Conservation (phyloP, 2,113 vertebrate genomes). For the Petrocephalus zakoni region DNA sequence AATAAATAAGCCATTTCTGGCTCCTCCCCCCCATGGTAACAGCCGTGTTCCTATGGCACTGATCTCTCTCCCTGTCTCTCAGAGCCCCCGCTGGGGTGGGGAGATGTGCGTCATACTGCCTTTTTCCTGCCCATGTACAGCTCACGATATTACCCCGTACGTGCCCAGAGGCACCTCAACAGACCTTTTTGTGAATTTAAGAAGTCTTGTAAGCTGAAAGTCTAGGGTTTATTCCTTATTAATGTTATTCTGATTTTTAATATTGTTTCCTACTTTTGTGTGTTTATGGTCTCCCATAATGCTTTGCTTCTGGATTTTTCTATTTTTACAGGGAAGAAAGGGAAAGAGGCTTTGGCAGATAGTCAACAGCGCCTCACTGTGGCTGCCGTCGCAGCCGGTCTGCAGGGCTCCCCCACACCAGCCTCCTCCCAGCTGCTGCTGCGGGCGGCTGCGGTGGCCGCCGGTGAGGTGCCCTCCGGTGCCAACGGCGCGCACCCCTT, state of each 20-base stretch:
- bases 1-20: not conserved
- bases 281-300: slow-evolving; percentile 74
- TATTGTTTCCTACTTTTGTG: slow-evolving; percentile 1
- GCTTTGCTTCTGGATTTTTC: slow-evolving; percentile 83
- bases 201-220: not conserved
- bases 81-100: not conserved
- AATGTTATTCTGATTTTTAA: slow-evolving; percentile 37
- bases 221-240: slow-evolving; percentile 38
- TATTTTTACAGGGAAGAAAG: slow-evolving; percentile 79
- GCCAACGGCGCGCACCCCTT: slow-evolving; percentile 89
- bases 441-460: slow-evolving; percentile 53
- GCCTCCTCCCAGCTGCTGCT: slow-evolving; percentile 77
- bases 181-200: slow-evolving; percentile 49
- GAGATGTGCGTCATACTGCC: not conserved
- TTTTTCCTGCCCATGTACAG: not conserved
- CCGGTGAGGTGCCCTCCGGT: slow-evolving; percentile 71
- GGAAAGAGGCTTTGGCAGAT: slow-evolving; percentile 77
- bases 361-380: slow-evolving; percentile 63
- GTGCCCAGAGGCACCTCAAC: slow-evolving; percentile 41
- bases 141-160: not conserved
- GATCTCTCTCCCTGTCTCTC: not conserved
- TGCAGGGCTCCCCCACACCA: slow-evolving; percentile 64
- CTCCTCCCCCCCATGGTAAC: not conserved
- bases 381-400: slow-evolving; percentile 33
- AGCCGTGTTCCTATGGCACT: not conserved